A percentile compares a stretch with the other conserved stretches of the same genome.
Conservation (phyloP, 30 jellyfish, hydroid and myxozoan species). For the Catostylus mosaicus region DNA sequence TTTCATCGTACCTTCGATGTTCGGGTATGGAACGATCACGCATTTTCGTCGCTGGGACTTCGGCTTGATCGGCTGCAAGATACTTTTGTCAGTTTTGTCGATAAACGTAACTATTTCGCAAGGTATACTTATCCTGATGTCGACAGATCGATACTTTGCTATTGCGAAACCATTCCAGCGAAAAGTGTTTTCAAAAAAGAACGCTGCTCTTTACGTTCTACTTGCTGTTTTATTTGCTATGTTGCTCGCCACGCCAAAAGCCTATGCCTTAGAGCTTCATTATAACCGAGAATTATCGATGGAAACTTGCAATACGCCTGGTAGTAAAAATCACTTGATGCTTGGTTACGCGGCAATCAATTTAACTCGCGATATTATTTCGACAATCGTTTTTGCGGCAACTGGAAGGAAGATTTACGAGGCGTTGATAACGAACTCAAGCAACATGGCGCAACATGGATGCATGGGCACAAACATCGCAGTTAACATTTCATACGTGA, state of each 20-base stretch:
- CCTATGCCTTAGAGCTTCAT: constrained; percentile 34
- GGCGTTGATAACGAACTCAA: constrained; percentile 13
- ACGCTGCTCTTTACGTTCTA: constrained; percentile 16
- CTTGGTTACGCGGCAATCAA: constrained; percentile 34
- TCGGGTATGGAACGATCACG: constrained; percentile 70
- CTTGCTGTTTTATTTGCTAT: constrained; percentile 25
- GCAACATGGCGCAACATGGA: constrained; percentile 24
- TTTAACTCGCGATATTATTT: constrained; percentile 47
- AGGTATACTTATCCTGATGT: constrained; percentile 71
- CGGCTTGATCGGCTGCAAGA: constrained; percentile 76
- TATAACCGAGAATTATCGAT: constrained; percentile 13
- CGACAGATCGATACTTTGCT: constrained; percentile 59
- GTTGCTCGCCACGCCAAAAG: constrained; percentile 64
- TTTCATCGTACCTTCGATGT: constrained; percentile 61
- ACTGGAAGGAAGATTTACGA: neutral
- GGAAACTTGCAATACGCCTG: constrained; percentile 69
- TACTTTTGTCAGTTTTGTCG: constrained; percentile 65
- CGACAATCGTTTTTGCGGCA: constrained; percentile 6
- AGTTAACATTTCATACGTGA: neutral
- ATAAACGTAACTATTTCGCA: constrained; percentile 74
- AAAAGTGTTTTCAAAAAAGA: constrained; percentile 17
- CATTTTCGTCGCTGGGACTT: constrained; percentile 72
- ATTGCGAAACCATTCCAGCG: constrained; percentile 59
- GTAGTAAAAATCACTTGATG: constrained; percentile 1
- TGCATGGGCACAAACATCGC: constrained; percentile 13